Evolutionary conservation across 2,797 vertebrate species (phyloP), one percentile per base, ranked within the genome.

Genomic region (Ptychadena robeensis): DNA sequence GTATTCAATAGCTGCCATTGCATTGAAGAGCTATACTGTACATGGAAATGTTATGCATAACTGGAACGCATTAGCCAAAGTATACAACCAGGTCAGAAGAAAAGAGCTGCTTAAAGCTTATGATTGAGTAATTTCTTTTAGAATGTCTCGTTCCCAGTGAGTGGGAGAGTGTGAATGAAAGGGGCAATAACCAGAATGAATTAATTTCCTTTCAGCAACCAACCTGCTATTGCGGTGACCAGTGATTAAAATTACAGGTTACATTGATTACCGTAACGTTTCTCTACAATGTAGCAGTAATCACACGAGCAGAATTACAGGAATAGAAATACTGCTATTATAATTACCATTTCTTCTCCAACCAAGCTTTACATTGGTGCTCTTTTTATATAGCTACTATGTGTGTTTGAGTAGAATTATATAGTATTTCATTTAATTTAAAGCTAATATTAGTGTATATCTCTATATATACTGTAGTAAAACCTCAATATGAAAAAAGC

Each of bases 161-260:
- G 31, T 15, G 53, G 22, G 18, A 28, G 14, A 65, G 11, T n/a
- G 10, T 64, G 28, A 8, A 65, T 9, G 32, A 79, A n/a, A 7
- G 34, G 31, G 12, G 35, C 61, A 69, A 30, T 18, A 31, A 69
- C 2, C 10, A n/a, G 25, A 69, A 37, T 80, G 27, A 61, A 76
- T 66, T 37, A 70, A 70, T 75, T 85, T 35, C 38, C n/a, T 64
- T 85, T 70, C 59, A 85, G 32, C 65, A 65, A 28, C 64, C 65
- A 80, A 53, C 22, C 32, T 48, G 38, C 70, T 71, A 76, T 81
- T 71, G 65, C 44, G 59, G 72, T 76, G 66, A 64, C 78, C 78
- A 66, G 22, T 85, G 83, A 85, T 85, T 80, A 81, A 71, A 85
- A 85, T 85, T 81, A 48, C 78, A 85, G 78, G 83, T 85, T 85